Conservation (phyloP, 2,113 vertebrate species). For the Anolis carolinensis region DNA sequence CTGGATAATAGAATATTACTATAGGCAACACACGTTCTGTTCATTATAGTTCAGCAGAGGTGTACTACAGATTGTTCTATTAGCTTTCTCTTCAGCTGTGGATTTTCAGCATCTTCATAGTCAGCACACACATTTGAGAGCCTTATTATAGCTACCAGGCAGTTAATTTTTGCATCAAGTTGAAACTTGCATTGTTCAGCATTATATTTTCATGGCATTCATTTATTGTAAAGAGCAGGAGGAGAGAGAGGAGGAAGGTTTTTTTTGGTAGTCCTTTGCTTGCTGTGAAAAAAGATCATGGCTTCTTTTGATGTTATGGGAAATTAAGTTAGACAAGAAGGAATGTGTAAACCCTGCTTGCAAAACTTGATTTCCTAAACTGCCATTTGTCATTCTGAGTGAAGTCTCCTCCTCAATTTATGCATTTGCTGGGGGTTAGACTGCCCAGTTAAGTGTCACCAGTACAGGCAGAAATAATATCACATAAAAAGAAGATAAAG, state of each 20-base stretch:
- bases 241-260: not conserved
- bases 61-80: conserved; percentile 49
- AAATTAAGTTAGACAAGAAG: not conserved
- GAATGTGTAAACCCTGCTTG: conserved; percentile 25
- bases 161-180: conserved; percentile 35
- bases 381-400: not conserved
- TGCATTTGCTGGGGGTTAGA: not conserved
- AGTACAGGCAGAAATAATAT: too few species aligned
- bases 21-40: conserved; percentile 38
- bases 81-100: conserved; percentile 34
- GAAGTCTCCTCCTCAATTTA: not conserved
- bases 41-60: conserved; percentile 57
- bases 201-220: conserved; percentile 41
- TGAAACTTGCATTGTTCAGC: conserved; percentile 24
- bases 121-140: conserved; percentile 1
- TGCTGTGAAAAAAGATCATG: conserved; percentile 21
- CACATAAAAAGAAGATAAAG: too few species aligned
- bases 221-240: conserved; percentile 34
- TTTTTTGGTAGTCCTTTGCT: conserved; percentile 26
- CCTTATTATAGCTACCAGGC: not conserved
- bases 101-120: conserved; percentile 43
- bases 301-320: conserved; percentile 23
- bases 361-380: not conserved
- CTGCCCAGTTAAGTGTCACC: not conserved
- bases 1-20: conserved; percentile 69